Conservation (phyloP, 2,888 invertebrate species). For the Caenorhabditis macrosperma region DNA sequence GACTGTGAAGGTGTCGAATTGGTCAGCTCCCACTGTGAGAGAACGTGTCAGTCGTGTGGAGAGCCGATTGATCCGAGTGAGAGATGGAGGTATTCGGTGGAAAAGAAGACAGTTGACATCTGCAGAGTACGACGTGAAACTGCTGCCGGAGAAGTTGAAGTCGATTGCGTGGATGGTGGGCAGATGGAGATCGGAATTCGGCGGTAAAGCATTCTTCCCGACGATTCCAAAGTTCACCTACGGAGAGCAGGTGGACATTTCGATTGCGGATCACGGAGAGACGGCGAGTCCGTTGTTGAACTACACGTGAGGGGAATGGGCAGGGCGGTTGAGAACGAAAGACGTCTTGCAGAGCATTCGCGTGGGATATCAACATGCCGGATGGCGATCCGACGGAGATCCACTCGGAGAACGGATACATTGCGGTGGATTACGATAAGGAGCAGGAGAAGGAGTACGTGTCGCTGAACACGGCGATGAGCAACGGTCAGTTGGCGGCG, state of each 20-base stretch:
- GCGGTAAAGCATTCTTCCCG: slow-evolving; percentile 79
- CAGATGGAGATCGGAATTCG: slow-evolving; percentile 79
- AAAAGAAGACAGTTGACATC: background rate
- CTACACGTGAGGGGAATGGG: slow-evolving; percentile 72
- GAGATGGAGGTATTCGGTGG: too few species aligned
- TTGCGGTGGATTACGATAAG: slow-evolving; percentile 67
- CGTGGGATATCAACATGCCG: slow-evolving; percentile 79
- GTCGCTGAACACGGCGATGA: slow-evolving; percentile 78
- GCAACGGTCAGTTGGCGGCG: slow-evolving; percentile 73
- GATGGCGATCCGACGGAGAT: slow-evolving; percentile 75
- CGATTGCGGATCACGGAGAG: slow-evolving; percentile 62
- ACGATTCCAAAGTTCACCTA: slow-evolving; percentile 80
- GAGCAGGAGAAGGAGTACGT: slow-evolving; percentile 68
- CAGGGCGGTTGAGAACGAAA: background rate
- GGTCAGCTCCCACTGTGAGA: slow-evolving; percentile 68
- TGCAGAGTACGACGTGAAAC: slow-evolving; percentile 76
- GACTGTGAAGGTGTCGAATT: slow-evolving; percentile 66
- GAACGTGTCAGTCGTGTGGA: slow-evolving; percentile 72
- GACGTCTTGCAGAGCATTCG: slow-evolving; percentile 73
- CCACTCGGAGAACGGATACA: slow-evolving; percentile 79
- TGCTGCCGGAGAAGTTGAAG: slow-evolving; percentile 69
- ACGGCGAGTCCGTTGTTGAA: slow-evolving; percentile 69
- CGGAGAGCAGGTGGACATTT: slow-evolving; percentile 79
- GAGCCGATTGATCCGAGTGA: slow-evolving; percentile 64
- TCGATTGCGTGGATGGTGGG: slow-evolving; percentile 79